Evolutionary conservation across 1,140 invertebrate species (phyloP).

Genomic region (Papilio helenus): DNA sequence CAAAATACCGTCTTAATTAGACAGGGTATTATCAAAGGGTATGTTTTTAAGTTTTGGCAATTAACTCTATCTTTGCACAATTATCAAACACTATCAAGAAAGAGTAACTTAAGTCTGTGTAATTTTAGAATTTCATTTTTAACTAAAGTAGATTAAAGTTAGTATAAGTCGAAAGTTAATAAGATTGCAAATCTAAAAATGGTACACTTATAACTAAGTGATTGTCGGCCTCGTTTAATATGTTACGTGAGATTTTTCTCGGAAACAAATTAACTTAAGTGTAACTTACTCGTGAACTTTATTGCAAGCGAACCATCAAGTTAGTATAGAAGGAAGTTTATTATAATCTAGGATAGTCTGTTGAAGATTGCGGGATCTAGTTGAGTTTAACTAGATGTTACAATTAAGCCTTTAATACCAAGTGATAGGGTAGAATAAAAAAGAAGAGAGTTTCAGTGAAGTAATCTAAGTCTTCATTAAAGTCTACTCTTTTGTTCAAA

Average conservation of each 20-base stretch:
- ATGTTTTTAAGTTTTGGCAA: not conserved
- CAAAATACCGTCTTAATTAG: not conserved
- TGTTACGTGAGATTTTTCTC: conserved; percentile 8
- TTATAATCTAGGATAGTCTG: conserved; percentile 4
- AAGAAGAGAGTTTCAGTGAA: too few species aligned
- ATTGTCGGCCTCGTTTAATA: not conserved
- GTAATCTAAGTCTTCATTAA: too few species aligned
- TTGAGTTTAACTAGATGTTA: not conserved
- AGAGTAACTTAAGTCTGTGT: not conserved
- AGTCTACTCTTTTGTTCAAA: too few species aligned
- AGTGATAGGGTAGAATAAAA: not conserved
- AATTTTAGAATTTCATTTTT: not conserved
- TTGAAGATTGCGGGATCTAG: not conserved
- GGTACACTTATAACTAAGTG: not conserved
- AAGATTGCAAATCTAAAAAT: not conserved
- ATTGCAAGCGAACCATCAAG: not conserved
- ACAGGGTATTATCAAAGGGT: too few species aligned
- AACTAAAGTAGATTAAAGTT: not conserved
- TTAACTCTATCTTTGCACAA: not conserved
- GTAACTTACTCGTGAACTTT: not conserved
- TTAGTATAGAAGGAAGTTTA: conserved; percentile 9
- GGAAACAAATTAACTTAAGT: conserved; percentile 12
- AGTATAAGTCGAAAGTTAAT: conserved; percentile 3
- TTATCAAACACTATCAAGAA: not conserved
- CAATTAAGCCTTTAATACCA: not conserved